These are phyloP conservation scores for Cariama cristata DNA, from an alignment of 2,113 vertebrate genomes.

Conservation along the genomic window DNA sequence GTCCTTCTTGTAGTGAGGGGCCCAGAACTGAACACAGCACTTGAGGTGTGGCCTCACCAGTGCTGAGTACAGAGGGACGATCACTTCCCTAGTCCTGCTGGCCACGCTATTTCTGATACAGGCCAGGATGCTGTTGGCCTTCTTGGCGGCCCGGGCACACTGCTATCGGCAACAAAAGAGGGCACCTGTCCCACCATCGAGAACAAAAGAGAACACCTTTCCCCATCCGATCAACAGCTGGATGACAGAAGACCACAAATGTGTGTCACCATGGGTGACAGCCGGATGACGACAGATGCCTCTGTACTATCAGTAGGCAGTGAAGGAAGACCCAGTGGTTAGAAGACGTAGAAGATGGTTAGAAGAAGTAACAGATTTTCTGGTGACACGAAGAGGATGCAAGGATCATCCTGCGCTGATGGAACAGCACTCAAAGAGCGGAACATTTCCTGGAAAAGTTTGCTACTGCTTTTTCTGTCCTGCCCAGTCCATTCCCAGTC, in stretches of 20 bases:
- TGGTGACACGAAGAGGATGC: neutral
- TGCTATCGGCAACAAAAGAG: accelerated
- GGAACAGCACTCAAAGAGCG: neutral
- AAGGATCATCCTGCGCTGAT: neutral
- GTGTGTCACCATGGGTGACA: neutral
- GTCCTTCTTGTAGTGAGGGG: too few species aligned
- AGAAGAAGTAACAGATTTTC: neutral
- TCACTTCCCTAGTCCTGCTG: too few species aligned
- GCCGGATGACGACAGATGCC: neutral
- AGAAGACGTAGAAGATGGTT: too few species aligned
- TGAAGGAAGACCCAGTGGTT: neutral
- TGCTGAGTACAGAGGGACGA: too few species aligned
- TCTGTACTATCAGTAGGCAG: neutral
- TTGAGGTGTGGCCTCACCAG: too few species aligned
- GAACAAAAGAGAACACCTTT: neutral
- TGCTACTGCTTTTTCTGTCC: neutral
- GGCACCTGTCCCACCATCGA: accelerated
- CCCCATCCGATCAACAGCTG: neutral
- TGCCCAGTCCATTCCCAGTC: neutral
- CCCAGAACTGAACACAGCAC: too few species aligned
- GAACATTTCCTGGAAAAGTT: neutral
- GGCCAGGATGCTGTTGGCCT: too few species aligned
- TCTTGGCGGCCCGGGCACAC: too few species aligned
- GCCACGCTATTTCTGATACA: too few species aligned
- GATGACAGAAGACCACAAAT: neutral